Evolutionary conservation across 2,888 invertebrate species (phyloP).

Genomic region (Polietes domitor): DNA sequence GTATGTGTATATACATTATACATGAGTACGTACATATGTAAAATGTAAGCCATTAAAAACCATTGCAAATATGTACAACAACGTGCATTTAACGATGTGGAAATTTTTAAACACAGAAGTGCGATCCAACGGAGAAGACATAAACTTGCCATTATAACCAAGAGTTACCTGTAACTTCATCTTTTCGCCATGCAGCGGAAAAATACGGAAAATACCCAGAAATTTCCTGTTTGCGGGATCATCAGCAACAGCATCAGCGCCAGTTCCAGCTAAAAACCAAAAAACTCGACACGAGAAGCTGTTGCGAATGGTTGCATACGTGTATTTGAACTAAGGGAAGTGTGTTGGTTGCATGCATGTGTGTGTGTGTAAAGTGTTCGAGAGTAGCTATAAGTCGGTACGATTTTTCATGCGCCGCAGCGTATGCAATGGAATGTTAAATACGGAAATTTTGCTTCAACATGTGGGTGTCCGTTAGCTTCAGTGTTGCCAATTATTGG

Average conservation of each 20-base stretch:
- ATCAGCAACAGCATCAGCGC: not conserved
- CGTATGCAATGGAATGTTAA: not conserved
- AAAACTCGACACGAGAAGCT: no score
- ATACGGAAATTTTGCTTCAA: no score
- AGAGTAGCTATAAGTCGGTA: no score
- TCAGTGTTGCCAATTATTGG: no score
- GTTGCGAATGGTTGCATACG: no score
- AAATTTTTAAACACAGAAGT: slow-evolving; percentile 2
- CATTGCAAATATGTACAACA: slow-evolving; percentile 37
- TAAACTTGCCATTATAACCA: slow-evolving; percentile 27
- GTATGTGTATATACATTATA: not conserved
- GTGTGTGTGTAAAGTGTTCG: no score
- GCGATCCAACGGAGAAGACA: slow-evolving; percentile 1
- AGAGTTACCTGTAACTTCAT: slow-evolving; percentile 51
- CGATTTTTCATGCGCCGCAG: not conserved
- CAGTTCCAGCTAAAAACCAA: no score
- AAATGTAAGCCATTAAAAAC: slow-evolving; percentile 40
- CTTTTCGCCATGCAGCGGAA: slow-evolving; percentile 33
- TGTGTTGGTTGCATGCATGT: no score
- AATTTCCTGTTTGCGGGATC: not conserved
- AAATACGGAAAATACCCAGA: slow-evolving; percentile 26
- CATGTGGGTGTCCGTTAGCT: not conserved
- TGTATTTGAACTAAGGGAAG: no score
- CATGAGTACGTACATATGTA: not conserved
- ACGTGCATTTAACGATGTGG: slow-evolving; percentile 39